Evolutionary conservation across 2,888 invertebrate species (phyloP).

Genomic region (Blomia tropicalis): DNA sequence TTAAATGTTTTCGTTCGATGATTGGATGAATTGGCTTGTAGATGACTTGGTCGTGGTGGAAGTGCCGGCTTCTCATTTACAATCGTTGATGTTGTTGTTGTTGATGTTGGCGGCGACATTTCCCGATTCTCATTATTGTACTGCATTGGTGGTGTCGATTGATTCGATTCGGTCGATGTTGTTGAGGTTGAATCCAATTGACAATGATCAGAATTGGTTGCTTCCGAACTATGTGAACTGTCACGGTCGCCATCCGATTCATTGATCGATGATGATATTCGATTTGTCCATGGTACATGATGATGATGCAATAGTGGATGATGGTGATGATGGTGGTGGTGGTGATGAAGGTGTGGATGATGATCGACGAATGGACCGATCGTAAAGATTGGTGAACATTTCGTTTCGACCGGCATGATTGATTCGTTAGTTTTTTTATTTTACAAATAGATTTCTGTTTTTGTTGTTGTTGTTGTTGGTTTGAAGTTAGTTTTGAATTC

Average conservation of each 20-base stretch:
- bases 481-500: no score
- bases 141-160: not conserved
- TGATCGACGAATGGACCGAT: not conserved
- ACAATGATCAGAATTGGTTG: not conserved
- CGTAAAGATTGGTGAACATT: not conserved
- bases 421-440: no score
- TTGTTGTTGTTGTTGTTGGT: not conserved
- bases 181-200: not conserved
- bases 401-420: slow-evolving; percentile 6
- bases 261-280: not conserved
- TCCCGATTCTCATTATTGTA: not conserved
- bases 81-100: no score
- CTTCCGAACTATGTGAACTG: not conserved
- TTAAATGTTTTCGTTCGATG: not conserved
- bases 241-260: not conserved
- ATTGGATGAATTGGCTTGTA: not conserved
- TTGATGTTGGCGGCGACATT: no score
- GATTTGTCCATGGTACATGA: not conserved
- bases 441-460: no score
- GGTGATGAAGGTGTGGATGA: not conserved
- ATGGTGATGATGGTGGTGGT: not conserved
- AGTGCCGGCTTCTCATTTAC: slow-evolving; percentile 1
- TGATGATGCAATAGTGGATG: not conserved
- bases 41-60: slow-evolving; percentile 1
- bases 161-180: not conserved